Base-by-base conservation (phyloP, 1,140 invertebrate genomes). In the Drosophila biarmipes region DNA sequence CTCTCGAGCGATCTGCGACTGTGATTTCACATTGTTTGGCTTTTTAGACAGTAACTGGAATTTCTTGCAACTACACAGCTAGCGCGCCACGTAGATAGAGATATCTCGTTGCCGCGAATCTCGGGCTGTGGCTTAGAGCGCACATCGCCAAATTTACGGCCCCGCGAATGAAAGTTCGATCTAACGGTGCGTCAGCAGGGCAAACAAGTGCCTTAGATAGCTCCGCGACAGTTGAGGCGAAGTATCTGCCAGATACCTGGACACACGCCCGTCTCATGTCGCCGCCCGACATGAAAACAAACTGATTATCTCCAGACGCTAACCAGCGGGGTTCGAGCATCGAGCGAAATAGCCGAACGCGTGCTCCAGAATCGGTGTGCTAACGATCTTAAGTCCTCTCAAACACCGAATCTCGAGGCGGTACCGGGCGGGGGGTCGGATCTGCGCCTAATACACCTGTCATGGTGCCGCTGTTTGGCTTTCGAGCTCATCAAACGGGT, bases 41-140 rank as follows among this genome's bases (percentile, higher is more conserved):
- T 35, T 46, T 58, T 67, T 43, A 56, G 52, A 61, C 46, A 69
- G 61, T 54, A 76, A 81, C 54, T 74, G 48, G 52, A 68, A 82
- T 78, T 67, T 59, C 64, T 69, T 69, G 51, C 34, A 56, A 40
- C 45, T 55, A 54, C 24, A 24, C 5, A 21, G 19, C 4, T 42
- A 34, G 21, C 7, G 19, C 4, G 27, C 27, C 63, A 54, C 40
- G 49, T 37, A 45, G n/a, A 4, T 17, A 19, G 8, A 35, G 10
- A 14, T 53, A 45, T 14, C 15, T 27, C 34, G 6, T 12, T 29
- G 31, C 15, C 8, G 0, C 27, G 4, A 2, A 31, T 46, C 37
- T 62, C 17, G 10, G 17, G 21, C 11, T n/a, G 29, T 21, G 17
- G 15, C 15, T 11, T 31, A 8, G 17, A 19, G 19, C 19, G 21